Conservation (phyloP, 1,140 invertebrate genomes). For the Caerostris darwini region DNA sequence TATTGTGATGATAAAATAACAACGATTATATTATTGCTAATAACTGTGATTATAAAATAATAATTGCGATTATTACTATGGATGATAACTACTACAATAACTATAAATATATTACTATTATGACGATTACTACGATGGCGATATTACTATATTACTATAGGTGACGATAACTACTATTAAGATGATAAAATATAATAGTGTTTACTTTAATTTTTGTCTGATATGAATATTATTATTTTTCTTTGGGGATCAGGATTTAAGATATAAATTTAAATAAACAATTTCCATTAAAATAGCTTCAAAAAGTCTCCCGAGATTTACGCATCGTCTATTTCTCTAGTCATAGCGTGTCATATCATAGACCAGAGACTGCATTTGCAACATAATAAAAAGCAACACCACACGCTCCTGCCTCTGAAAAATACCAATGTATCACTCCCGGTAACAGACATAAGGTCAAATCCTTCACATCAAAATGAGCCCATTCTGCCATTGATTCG, state of each 20-base stretch:
- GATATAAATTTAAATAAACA: background rate
- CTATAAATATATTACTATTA: no score
- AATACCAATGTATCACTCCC: background rate
- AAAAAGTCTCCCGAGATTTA: background rate
- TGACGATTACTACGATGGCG: no score
- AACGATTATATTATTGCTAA: no score
- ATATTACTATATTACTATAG: no score
- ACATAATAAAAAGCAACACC: background rate
- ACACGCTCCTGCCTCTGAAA: background rate
- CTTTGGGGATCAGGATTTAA: background rate
- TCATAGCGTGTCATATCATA: background rate
- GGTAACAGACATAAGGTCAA: background rate
- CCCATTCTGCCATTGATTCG: background rate
- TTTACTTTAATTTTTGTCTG: no score
- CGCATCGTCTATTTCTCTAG: background rate
- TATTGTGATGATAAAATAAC: no score
- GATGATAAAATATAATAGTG: no score
- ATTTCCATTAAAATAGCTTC: background rate
- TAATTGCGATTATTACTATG: no score
- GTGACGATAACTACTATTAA: no score
- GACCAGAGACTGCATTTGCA: background rate
- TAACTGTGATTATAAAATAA: no score
- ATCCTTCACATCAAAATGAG: background rate
- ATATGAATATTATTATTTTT: background rate
- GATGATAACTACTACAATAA: no score